Conservation (phyloP, 2,888 invertebrate genomes). For the Lydus trimaculatus region DNA sequence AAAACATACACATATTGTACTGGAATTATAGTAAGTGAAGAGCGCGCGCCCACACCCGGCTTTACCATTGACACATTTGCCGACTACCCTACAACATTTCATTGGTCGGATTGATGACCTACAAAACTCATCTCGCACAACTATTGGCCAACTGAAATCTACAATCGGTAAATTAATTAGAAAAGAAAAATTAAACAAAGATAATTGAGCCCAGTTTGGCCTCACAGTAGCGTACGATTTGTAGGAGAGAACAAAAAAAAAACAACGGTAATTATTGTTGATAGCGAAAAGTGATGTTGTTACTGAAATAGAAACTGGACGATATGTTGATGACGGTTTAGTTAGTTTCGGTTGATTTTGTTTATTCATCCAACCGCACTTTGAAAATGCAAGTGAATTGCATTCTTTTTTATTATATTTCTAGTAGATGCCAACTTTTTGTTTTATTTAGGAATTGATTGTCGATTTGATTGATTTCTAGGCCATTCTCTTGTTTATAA, state of each 20-base stretch:
- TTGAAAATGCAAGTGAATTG: conserved; percentile 1
- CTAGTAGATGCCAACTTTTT: background rate
- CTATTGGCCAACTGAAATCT: conserved; percentile 37
- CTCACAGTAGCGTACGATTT: conserved; percentile 27
- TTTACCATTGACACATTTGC: conserved; percentile 55
- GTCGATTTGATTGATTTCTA: too few species aligned
- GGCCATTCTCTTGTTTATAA: background rate
- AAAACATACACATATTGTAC: conserved; percentile 4
- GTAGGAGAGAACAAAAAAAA: background rate
- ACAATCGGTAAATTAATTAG: background rate
- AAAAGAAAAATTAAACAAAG: background rate
- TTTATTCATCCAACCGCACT: background rate
- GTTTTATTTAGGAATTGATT: background rate
- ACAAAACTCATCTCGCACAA: conserved; percentile 45
- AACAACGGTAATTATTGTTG: background rate
- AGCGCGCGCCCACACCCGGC: conserved; percentile 43
- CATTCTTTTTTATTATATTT: background rate
- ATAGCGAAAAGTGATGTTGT: conserved; percentile 28
- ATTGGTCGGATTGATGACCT: conserved; percentile 54
- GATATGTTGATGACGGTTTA: conserved; percentile 27
- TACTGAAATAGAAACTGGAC: conserved; percentile 34
- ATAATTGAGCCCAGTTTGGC: conserved; percentile 4
- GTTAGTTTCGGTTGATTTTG: conserved; percentile 14
- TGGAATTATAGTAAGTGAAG: too few species aligned
- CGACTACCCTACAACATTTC: conserved; percentile 55